phyloP scores from a whole-genome alignment of 2,888 invertebrate species.

The Teinopalpus imperialis region DNA sequence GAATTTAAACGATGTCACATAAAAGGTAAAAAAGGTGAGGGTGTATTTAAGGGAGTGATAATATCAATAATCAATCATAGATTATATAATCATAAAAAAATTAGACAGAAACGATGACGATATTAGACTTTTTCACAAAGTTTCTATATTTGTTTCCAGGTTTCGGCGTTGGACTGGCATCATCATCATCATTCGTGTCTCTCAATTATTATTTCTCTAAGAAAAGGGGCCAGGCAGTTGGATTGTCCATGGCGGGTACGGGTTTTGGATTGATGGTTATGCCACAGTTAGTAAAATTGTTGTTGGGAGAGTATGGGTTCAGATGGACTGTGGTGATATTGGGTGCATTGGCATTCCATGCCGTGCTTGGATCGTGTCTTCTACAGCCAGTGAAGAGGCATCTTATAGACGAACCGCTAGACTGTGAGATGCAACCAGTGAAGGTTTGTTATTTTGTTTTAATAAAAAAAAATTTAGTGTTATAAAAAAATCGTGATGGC shows the following conservation, averaged over 20 bases:
- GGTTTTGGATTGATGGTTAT: slow-evolving; percentile 90
- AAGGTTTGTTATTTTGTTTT: slow-evolving; percentile 57
- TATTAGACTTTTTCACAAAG: no score
- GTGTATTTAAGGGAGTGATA: no score
- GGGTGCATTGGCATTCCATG: slow-evolving; percentile 85
- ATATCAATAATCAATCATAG: no score
- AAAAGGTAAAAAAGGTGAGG: no score
- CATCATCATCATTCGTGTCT: slow-evolving; percentile 89
- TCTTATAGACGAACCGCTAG: slow-evolving; percentile 81
- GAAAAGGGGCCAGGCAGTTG: slow-evolving; percentile 90
- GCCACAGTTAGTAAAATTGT: slow-evolving; percentile 87
- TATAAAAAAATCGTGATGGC: no score
- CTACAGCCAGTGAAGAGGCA: slow-evolving; percentile 88
- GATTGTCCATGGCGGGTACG: slow-evolving; percentile 90
- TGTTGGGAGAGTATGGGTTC: slow-evolving; percentile 84
- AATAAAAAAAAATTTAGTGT: no score
- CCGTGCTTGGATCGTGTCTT: slow-evolving; percentile 84
- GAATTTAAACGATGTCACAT: no score
- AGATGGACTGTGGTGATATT: slow-evolving; percentile 86
- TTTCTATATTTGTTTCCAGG: slow-evolving; percentile 69
- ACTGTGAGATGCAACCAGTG: slow-evolving; percentile 75
- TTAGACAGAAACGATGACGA: no score
- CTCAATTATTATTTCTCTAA: slow-evolving; percentile 89
- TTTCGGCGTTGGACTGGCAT: slow-evolving; percentile 89
- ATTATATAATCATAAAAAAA: no score